Conservation (phyloP, 2,888 invertebrate species). For the Platycnemis pennipes region DNA sequence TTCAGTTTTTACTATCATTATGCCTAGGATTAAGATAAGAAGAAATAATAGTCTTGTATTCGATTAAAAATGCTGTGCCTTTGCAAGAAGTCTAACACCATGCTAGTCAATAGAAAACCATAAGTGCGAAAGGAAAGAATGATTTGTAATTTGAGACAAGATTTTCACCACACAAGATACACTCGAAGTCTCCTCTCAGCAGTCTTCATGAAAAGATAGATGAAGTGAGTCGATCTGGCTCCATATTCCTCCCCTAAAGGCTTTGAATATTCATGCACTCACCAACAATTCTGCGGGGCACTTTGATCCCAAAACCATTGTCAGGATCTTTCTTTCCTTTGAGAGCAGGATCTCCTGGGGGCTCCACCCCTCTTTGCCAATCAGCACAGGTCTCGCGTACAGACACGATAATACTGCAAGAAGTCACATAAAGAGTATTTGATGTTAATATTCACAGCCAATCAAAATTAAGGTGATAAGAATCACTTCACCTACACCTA, state of each 20-base stretch:
- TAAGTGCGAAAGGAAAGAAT: not conserved
- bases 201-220: not conserved
- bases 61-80: not conserved
- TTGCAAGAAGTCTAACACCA: not conserved
- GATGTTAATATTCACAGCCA: not conserved
- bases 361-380: slow-evolving; percentile 95
- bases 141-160: not conserved
- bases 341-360: slow-evolving; percentile 93
- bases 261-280: slow-evolving; percentile 75
- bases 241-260: not conserved
- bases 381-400: slow-evolving; percentile 98
- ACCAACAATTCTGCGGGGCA: slow-evolving; percentile 96
- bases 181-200: not conserved
- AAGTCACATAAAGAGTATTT: slow-evolving; percentile 44
- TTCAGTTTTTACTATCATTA: not conserved
- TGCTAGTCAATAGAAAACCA: not conserved
- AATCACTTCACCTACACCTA: too few species aligned
- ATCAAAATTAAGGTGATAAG: not conserved
- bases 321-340: slow-evolving; percentile 97
- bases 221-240: not conserved
- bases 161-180: not conserved
- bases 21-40: not conserved
- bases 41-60: not conserved
- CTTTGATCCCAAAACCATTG: slow-evolving; percentile 94
- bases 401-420: slow-evolving; percentile 94